phyloP scores from a whole-genome alignment of 2,888 invertebrate genomes.

The Belgica antarctica region DNA sequence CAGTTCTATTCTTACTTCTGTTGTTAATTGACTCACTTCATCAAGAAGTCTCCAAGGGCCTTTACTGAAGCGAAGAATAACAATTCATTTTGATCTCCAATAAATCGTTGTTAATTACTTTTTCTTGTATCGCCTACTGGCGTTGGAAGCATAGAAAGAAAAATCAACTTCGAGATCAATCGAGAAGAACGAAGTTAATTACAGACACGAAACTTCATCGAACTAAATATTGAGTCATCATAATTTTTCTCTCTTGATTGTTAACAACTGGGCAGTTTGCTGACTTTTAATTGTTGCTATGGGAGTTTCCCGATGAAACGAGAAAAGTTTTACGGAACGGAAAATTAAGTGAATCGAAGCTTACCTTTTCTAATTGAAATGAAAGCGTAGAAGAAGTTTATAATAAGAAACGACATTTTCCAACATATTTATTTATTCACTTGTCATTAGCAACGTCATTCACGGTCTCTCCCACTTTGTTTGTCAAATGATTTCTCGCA shows the following conservation, averaged over 20 bases:
- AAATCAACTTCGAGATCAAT: background rate
- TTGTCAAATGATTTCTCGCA: slow-evolving; percentile 34
- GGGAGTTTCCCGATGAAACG: no score
- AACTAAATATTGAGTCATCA: background rate
- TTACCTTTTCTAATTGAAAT: no score
- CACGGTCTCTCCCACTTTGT: background rate
- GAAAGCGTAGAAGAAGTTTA: no score
- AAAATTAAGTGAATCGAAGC: no score
- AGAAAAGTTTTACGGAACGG: no score
- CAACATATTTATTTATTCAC: no score
- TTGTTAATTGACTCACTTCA: slow-evolving; percentile 38
- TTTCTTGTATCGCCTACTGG: background rate
- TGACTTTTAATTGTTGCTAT: no score
- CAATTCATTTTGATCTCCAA: slow-evolving; percentile 27
- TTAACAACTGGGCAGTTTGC: no score
- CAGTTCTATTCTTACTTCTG: background rate
- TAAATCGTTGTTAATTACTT: slow-evolving; percentile 21
- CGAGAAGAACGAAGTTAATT: slow-evolving; percentile 2
- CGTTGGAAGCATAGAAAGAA: background rate
- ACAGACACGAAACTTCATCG: background rate
- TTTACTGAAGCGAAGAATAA: slow-evolving; percentile 4
- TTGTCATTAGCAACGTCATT: no score
- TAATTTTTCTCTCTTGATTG: no score
- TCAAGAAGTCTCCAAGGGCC: background rate
- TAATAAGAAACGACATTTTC: no score